Conservation (phyloP, 2,113 vertebrate genomes). For the Ammodytes marinus region DNA sequence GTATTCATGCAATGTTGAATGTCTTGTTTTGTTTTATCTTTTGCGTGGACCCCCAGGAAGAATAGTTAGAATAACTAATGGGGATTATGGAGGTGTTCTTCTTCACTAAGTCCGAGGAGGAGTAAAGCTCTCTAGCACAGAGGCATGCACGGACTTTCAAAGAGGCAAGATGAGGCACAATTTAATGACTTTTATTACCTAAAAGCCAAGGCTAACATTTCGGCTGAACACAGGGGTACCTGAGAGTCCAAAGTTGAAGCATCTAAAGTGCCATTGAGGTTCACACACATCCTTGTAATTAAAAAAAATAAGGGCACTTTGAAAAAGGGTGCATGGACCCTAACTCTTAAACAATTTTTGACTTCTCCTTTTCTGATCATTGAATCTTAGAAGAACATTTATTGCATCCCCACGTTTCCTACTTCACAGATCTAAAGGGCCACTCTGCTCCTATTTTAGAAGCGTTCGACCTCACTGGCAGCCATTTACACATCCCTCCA, state of each 20-base stretch:
- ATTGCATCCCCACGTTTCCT: background rate
- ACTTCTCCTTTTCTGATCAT: background rate
- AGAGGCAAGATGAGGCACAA: background rate
- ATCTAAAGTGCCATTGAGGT: conserved; percentile 1
- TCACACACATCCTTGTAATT: background rate
- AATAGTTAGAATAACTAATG: too few species aligned
- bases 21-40: too few species aligned
- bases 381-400: background rate
- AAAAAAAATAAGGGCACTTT: background rate
- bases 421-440: conserved; percentile 12
- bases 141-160: conserved; percentile 9
- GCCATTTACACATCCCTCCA: conserved; percentile 32
- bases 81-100: background rate
- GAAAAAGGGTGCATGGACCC: too few species aligned
- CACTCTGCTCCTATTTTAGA: conserved; percentile 31
- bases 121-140: conserved; percentile 11
- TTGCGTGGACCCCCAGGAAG: too few species aligned
- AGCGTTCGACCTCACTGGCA: conserved; percentile 26
- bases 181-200: conserved; percentile 11
- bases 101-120: conserved; percentile 15
- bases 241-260: conserved; percentile 8
- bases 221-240: background rate
- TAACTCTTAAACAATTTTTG: background rate
- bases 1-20: too few species aligned
- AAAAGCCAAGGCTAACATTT: conserved; percentile 27